These are phyloP conservation scores for Strigamia crassipes DNA, from an alignment of 2,888 invertebrate genomes.

Conservation along the genomic window DNA sequence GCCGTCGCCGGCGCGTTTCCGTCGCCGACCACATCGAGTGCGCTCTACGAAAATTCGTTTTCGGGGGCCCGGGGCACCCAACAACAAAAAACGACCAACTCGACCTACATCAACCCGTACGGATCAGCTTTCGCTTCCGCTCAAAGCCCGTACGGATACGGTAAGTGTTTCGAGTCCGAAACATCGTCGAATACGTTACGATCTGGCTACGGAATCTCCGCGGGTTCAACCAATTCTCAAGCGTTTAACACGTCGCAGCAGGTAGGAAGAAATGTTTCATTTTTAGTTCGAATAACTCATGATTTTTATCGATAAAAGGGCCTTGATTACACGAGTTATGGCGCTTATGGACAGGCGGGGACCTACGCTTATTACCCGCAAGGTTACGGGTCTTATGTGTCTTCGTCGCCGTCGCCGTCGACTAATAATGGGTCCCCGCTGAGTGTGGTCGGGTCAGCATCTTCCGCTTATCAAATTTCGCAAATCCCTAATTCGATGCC, in stretches of 20 bases:
- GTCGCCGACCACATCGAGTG: background rate
- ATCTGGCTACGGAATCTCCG: background rate
- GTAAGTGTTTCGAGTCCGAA: slow-evolving; percentile 1
- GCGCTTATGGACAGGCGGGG: slow-evolving; percentile 50
- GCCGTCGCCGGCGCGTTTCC: slow-evolving; percentile 2
- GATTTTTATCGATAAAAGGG: too few relatives aligned
- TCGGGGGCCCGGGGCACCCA: slow-evolving; percentile 1
- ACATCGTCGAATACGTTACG: background rate
- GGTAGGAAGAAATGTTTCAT: too few relatives aligned
- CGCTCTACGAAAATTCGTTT: background rate
- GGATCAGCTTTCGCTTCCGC: slow-evolving; percentile 48
- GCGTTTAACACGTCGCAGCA: slow-evolving; percentile 60
- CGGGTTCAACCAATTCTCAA: slow-evolving; percentile 45
- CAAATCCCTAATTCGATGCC: slow-evolving; percentile 43
- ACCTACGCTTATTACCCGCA: slow-evolving; percentile 53
- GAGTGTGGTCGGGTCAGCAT: slow-evolving; percentile 49
- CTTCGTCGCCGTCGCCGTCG: slow-evolving; percentile 41
- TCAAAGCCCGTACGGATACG: slow-evolving; percentile 49
- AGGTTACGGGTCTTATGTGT: slow-evolving; percentile 52
- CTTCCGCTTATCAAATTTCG: slow-evolving; percentile 51
- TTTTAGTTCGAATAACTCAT: too few relatives aligned
- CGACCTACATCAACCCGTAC: slow-evolving; percentile 49
- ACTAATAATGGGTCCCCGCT: slow-evolving; percentile 49
- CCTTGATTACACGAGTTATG: slow-evolving; percentile 50
- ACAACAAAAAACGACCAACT: slow-evolving; percentile 33